Conservation (phyloP, 2,113 vertebrate species). For the Rostratula benghalensis region DNA sequence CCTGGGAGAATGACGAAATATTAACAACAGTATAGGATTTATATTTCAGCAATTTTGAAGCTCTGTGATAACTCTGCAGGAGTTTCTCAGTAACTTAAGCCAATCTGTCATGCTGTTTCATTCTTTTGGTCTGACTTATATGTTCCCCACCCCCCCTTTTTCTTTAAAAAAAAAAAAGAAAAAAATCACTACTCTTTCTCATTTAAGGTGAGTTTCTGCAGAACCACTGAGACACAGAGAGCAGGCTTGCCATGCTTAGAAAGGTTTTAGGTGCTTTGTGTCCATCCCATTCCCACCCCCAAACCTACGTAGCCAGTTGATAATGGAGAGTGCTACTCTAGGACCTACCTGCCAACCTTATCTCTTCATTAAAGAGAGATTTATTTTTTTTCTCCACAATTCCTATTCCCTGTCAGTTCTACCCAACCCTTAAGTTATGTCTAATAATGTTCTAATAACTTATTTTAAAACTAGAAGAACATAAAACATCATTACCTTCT, state of each 20-base stretch:
- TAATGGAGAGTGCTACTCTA: background rate
- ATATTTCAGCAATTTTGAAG: background rate
- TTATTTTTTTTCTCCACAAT: background rate
- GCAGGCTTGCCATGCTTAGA: background rate
- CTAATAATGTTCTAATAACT: background rate
- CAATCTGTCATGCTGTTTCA: background rate
- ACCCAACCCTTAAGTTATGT: background rate
- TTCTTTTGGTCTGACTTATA: background rate
- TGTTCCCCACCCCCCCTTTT: background rate
- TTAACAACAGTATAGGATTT: background rate
- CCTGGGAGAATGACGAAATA: background rate
- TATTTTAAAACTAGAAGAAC: background rate
- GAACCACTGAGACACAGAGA: background rate
- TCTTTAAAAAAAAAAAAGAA: too few species aligned
- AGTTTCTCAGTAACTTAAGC: background rate
- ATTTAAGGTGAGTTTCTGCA: background rate
- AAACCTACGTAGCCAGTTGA: background rate
- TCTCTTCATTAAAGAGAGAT: background rate
- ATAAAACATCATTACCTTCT: background rate
- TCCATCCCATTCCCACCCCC: background rate
- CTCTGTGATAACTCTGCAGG: background rate
- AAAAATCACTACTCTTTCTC: background rate
- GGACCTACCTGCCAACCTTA: background rate
- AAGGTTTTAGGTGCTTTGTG: background rate
- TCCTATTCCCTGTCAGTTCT: background rate